A percentile compares a stretch with the other conserved stretches of the same genome.
phyloP scores from a whole-genome alignment of 2,113 vertebrate species.

The Chlamydotis undulata region DNA sequence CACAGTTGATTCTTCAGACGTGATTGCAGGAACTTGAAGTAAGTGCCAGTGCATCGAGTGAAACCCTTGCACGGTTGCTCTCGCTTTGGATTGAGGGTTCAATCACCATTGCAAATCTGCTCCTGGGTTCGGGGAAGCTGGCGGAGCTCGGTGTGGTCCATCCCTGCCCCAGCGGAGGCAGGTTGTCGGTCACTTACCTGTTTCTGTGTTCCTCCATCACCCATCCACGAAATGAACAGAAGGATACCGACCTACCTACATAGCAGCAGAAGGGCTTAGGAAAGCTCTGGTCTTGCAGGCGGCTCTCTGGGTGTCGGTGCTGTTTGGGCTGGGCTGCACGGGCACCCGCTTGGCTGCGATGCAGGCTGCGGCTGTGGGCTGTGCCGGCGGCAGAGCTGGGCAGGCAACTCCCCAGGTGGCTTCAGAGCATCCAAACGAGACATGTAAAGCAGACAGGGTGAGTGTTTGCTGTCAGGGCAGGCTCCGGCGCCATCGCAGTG shows the following conservation, averaged over 20 bases:
- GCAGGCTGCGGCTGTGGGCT: not conserved
- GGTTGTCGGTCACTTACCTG: not conserved
- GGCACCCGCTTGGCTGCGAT: not conserved
- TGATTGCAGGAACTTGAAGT: not conserved
- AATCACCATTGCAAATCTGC: not conserved
- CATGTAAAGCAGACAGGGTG: not conserved
- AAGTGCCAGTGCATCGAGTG: accelerated
- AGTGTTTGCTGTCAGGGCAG: not conserved
- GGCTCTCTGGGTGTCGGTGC: not conserved
- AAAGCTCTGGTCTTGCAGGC: accelerated
- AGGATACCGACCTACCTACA: accelerated
- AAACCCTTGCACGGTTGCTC: not conserved
- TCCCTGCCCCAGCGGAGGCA: accelerated
- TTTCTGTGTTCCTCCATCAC: not conserved
- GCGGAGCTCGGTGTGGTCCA: accelerated
- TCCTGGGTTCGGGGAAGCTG: not conserved
- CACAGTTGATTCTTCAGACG: accelerated
- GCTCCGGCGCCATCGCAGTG: accelerated
- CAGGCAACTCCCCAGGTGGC: not conserved
- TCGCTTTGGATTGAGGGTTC: not conserved
- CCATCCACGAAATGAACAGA: accelerated
- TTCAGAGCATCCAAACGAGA: not conserved
- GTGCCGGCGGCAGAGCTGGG: accelerated
- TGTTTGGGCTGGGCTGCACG: not conserved
- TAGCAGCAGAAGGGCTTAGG: not conserved